Conservation (phyloP, 2,888 invertebrate genomes). For the Orchesellides sinensis region DNA sequence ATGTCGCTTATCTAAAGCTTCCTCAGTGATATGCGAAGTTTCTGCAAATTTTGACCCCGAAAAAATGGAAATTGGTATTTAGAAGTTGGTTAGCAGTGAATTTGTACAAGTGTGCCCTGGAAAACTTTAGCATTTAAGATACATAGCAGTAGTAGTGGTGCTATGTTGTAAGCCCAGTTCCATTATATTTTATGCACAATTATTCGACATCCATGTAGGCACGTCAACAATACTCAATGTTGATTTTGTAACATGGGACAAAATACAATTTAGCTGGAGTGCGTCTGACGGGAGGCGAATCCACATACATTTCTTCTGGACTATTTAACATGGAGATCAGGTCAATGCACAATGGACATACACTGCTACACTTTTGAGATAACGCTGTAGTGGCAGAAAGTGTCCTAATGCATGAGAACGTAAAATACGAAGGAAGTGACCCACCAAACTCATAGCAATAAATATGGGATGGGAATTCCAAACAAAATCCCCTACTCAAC, state of each 20-base stretch:
- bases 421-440: conserved; percentile 27
- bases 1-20: no score
- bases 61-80: not conserved
- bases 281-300: conserved; percentile 14
- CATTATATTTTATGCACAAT: not conserved
- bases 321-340: conserved; percentile 46
- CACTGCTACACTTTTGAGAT: not conserved
- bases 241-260: not conserved
- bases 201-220: not conserved
- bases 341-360: not conserved
- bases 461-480: conserved; percentile 37
- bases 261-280: not conserved
- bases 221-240: not conserved
- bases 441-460: conserved; percentile 48
- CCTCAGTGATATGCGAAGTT: not conserved
- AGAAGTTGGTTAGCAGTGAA: not conserved
- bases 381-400: not conserved
- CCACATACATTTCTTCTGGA: conserved; percentile 50
- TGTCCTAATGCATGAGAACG: not conserved
- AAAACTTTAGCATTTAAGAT: no score
- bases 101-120: not conserved
- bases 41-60: not conserved
- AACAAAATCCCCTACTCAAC: conserved; percentile 13
- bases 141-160: not conserved
- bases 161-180: not conserved